Percentiles rank a stretch among this genome's conserved stretches.
Conservation (phyloP, 2,888 invertebrate genomes). For the Ormia ochracea region DNA sequence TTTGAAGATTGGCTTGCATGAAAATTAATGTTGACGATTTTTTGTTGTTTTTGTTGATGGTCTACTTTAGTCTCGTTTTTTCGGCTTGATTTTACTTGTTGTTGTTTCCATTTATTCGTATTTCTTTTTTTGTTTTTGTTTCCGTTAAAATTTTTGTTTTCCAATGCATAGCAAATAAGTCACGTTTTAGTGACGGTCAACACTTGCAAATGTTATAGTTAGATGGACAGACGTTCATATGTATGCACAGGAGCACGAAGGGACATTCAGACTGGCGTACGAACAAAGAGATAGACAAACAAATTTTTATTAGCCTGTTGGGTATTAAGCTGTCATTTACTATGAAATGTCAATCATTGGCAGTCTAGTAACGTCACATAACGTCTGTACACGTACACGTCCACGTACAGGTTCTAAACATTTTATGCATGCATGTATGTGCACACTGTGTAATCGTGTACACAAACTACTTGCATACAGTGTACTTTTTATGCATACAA, state of each 20-base stretch:
- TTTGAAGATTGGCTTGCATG: slow-evolving; percentile 58
- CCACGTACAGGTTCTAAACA: slow-evolving; percentile 3
- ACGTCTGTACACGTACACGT: slow-evolving; percentile 60
- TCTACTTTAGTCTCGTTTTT: not conserved
- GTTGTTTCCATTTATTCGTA: slow-evolving; percentile 28
- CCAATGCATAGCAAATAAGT: slow-evolving; percentile 62
- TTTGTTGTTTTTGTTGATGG: slow-evolving; percentile 21
- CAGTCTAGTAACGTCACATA: slow-evolving; percentile 63
- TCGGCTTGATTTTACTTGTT: slow-evolving; percentile 47
- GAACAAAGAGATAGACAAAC: slow-evolving; percentile 46
- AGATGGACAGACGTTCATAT: slow-evolving; percentile 28
- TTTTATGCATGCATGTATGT: slow-evolving; percentile 7
- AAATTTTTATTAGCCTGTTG: slow-evolving; percentile 62
- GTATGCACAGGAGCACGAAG: slow-evolving; percentile 19
- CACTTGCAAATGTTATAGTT: slow-evolving; percentile 59
- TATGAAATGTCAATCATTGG: slow-evolving; percentile 64
- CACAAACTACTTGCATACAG: too few relatives aligned
- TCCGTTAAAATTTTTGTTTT: slow-evolving; percentile 1
- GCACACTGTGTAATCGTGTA: not conserved
- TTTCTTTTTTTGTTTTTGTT: slow-evolving; percentile 17
- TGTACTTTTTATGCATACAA: slow-evolving; percentile 14
- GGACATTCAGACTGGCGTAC: slow-evolving; percentile 7
- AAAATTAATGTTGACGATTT: slow-evolving; percentile 59
- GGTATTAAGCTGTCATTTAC: slow-evolving; percentile 64
- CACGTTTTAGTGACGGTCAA: slow-evolving; percentile 62